These are phyloP conservation scores for Otolemur garnettii DNA, from an alignment of 2,113 vertebrate species.

Conservation along the genomic window DNA sequence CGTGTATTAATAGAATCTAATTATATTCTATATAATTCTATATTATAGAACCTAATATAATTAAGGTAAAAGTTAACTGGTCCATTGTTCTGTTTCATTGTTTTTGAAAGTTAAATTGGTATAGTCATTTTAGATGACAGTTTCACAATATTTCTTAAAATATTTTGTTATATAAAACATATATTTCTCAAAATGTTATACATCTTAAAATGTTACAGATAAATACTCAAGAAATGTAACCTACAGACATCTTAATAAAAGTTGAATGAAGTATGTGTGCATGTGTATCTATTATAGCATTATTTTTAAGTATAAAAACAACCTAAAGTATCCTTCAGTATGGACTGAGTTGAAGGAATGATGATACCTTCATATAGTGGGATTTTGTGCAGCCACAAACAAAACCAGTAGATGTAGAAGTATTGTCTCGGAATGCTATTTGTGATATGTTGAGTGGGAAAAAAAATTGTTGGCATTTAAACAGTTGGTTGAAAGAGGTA, in stretches of 20 bases:
- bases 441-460: background rate
- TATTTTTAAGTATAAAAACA: conserved; percentile 44
- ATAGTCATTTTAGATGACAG: conserved; percentile 23
- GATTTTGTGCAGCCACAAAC: background rate
- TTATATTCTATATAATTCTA: no score
- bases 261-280: background rate
- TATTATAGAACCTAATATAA: background rate
- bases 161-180: background rate
- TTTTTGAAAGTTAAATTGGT: conserved; percentile 32
- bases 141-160: conserved; percentile 18
- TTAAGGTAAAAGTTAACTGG: background rate
- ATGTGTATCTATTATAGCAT: background rate
- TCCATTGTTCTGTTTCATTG: background rate
- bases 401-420: background rate
- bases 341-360: background rate
- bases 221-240: background rate
- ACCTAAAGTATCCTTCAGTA: background rate
- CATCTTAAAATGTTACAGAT: background rate
- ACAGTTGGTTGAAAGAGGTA: background rate
- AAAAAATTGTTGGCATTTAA: conserved; percentile 12
- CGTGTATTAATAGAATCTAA: background rate
- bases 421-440: background rate
- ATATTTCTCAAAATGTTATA: background rate
- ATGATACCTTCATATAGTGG: background rate
- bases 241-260: background rate